These are phyloP conservation scores for Smittia aterrima DNA, from an alignment of 2,888 invertebrate species.

Conservation along the genomic window DNA sequence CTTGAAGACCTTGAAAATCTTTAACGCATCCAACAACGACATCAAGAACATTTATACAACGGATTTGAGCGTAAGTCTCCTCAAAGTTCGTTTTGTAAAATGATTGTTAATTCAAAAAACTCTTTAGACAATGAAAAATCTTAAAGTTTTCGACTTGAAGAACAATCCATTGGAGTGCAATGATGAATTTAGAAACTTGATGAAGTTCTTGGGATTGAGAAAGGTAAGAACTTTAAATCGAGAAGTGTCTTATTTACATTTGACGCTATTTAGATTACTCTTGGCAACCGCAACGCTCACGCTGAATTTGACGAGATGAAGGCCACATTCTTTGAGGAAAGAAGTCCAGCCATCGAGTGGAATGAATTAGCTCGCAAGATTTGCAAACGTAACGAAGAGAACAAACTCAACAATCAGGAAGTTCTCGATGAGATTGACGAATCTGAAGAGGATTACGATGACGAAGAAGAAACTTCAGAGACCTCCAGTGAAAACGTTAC, in stretches of 20 bases:
- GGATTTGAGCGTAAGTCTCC: conserved; percentile 30
- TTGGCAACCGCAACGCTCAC: conserved; percentile 21
- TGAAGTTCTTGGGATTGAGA: conserved; percentile 50
- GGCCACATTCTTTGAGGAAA: conserved; percentile 5
- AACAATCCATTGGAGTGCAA: conserved; percentile 69
- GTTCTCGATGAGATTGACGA: conserved; percentile 46
- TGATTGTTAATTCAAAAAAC: conserved; percentile 44
- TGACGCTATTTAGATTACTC: conserved; percentile 20
- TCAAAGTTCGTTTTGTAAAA: neutral
- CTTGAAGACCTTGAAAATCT: conserved; percentile 58
- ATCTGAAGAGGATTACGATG: conserved; percentile 52
- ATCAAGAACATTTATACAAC: conserved; percentile 34
- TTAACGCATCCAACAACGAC: conserved; percentile 56
- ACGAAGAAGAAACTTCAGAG: conserved; percentile 47
- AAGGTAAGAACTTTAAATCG: conserved; percentile 34
- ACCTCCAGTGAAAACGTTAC: conserved; percentile 46
- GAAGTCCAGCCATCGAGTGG: conserved; percentile 45
- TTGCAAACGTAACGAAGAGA: conserved; percentile 49
- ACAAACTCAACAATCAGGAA: conserved; percentile 48
- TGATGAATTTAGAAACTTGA: conserved; percentile 64
- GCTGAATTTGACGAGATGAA: conserved; percentile 30
- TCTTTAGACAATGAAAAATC: conserved; percentile 50
- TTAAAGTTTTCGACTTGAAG: conserved; percentile 58
- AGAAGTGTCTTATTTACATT: neutral
- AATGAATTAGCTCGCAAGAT: conserved; percentile 49